These are phyloP conservation scores for Dolichopus griseipennis DNA, from an alignment of 2,888 invertebrate species.

Conservation along the genomic window DNA sequence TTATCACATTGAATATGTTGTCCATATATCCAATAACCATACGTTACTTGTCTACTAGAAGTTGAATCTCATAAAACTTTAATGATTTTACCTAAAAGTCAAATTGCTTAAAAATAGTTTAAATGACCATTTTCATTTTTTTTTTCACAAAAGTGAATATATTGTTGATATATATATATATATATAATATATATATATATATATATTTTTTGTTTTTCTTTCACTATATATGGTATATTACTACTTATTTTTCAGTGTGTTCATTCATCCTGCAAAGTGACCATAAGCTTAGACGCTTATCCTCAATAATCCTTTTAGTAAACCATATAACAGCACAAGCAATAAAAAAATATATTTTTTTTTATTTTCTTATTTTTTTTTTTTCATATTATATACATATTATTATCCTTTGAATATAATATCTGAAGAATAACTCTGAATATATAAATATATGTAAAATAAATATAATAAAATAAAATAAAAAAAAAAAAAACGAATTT, in stretches of 20 bases:
- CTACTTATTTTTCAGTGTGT: not conserved
- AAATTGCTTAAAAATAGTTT: not conserved
- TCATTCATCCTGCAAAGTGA: slow-evolving; percentile 6
- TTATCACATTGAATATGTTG: no score
- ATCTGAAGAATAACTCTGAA: not conserved
- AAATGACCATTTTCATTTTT: not conserved
- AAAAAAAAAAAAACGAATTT: not conserved
- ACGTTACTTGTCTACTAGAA: no score
- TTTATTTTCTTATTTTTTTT: not conserved
- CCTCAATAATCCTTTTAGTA: slow-evolving; percentile 4
- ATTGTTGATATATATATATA: no score
- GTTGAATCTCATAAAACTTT: not conserved
- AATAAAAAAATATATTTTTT: not conserved
- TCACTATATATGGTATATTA: not conserved
- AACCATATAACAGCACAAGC: slow-evolving; percentile 4
- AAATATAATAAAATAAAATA: no score
- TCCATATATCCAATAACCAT: no score
- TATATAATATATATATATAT: no score
- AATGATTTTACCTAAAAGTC: slow-evolving; percentile 3
- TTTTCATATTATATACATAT: not conserved
- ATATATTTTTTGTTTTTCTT: not conserved
- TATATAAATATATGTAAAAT: not conserved
- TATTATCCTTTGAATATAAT: not conserved
- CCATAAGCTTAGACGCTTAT: slow-evolving; percentile 6
- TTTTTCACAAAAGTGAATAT: not conserved